Evolutionary conservation across 2,113 vertebrate genomes (phyloP), one percentile per base, ranked within the genome.

Genomic region (Enhydra lutris): DNA sequence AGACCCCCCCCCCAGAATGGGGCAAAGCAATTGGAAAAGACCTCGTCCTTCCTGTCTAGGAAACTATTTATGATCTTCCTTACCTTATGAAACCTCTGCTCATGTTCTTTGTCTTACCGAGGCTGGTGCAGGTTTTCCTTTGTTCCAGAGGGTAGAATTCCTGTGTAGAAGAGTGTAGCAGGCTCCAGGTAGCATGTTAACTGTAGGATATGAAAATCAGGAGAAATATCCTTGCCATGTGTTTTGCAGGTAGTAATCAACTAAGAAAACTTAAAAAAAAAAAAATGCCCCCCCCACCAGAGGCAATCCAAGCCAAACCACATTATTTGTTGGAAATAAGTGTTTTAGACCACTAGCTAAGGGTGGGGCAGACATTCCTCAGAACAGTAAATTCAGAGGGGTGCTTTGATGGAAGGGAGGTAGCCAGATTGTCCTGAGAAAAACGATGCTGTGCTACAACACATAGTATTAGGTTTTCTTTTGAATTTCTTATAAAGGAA

Each of bases 211-310:
- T 15, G 42, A n/a, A 80, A 81, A 59, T 23, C 81, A 55, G 80
- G 39, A 92, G 50, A 95, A 47, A 50, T 80, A 15, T 76, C 82
- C 93, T 74, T 74, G 45, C 93, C 95, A 34, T 12, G 31, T 34
- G 31, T 91, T 98, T 94, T 89, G 39, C 47, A 97, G 88, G 42
- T 80, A 95, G 94, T 67, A 92, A 94, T 91, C 69, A 90, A 95
- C 82, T 86, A 97, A 91, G 47, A 47, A 93, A 92, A 96, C 2
- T 96, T 78, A 31, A 21, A 65, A 65, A 45, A 81, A 91, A 61
- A 45, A 93, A 61, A 67, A 86, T 8, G 50, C 20, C 57, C 81
- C 29, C 8, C 17, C 15, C 52, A n/a, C 50, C 50, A 15, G 84
- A 95, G 90, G 36, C 29, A 42, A 15, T 89, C 74, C 63, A 80